These are phyloP conservation scores for Papio anubis DNA, from an alignment of 2,113 vertebrate genomes.

Conservation along the genomic window DNA sequence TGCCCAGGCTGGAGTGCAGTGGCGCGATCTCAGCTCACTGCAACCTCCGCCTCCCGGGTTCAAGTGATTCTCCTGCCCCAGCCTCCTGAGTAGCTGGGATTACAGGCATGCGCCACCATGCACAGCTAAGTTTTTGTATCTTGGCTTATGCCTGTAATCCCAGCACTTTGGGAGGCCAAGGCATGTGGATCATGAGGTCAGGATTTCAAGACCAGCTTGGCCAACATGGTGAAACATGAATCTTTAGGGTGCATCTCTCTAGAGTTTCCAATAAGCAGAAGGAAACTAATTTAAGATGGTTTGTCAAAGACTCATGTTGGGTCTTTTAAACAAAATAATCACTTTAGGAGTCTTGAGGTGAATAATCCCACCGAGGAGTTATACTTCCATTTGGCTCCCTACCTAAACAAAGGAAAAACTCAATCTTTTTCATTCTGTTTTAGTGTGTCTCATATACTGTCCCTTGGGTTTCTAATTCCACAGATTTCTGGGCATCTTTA, in stretches of 20 bases:
- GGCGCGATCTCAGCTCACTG: no score
- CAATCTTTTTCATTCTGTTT: background rate
- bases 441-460: background rate
- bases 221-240: background rate
- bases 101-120: rapidly evolving
- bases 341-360: background rate
- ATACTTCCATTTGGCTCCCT: background rate
- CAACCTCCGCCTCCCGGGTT: no score
- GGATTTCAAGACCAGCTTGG: no score
- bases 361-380: background rate
- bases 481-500: background rate
- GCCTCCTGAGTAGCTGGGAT: no score
- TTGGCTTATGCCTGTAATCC: no score
- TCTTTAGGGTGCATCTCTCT: background rate
- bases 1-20: no score
- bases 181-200: no score
- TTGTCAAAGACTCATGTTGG: background rate
- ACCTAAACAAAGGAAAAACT: background rate
- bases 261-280: background rate
- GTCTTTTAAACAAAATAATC: background rate
- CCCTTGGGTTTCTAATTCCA: background rate
- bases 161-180: no score
- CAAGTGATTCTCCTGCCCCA: no score
- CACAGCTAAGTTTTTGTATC: no score
- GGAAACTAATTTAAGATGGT: background rate